phyloP scores from a whole-genome alignment of 2,888 invertebrate species.

The Oxyscelio sp. region DNA sequence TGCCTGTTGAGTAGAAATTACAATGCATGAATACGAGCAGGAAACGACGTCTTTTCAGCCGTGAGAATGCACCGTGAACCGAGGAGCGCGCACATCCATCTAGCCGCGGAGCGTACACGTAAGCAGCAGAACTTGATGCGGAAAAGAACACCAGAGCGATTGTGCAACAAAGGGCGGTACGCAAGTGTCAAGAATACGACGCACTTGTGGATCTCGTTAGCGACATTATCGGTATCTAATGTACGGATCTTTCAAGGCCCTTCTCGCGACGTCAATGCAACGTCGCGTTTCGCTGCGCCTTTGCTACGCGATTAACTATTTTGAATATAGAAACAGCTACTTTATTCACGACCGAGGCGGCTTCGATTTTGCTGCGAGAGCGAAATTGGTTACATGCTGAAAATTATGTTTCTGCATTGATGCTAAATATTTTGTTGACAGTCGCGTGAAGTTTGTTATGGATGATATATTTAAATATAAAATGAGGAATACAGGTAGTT shows the following conservation, averaged over 20 bases:
- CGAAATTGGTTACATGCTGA: background rate
- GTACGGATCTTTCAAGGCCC: slow-evolving; percentile 81
- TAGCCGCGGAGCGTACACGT: slow-evolving; percentile 41
- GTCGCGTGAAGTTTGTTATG: no score
- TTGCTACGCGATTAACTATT: slow-evolving; percentile 32
- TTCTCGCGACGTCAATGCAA: slow-evolving; percentile 37
- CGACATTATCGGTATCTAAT: slow-evolving; percentile 83
- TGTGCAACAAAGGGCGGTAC: slow-evolving; percentile 79
- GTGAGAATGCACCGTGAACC: slow-evolving; percentile 74
- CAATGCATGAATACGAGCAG: slow-evolving; percentile 71
- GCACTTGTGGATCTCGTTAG: slow-evolving; percentile 80
- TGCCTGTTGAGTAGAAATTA: slow-evolving; percentile 65
- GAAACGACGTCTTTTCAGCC: slow-evolving; percentile 72
- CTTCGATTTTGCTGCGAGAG: background rate
- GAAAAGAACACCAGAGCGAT: slow-evolving; percentile 73
- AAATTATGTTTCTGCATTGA: no score
- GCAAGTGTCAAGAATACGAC: slow-evolving; percentile 81
- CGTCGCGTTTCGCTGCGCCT: background rate
- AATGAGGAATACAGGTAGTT: no score
- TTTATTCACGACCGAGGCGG: slow-evolving; percentile 13
- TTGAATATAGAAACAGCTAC: slow-evolving; percentile 33
- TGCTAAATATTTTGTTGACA: no score
- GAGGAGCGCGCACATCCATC: slow-evolving; percentile 43
- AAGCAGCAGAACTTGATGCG: slow-evolving; percentile 41
- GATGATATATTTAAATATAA: no score